Conservation (phyloP, 2,888 invertebrate species). For the Xestia c-nigrum region DNA sequence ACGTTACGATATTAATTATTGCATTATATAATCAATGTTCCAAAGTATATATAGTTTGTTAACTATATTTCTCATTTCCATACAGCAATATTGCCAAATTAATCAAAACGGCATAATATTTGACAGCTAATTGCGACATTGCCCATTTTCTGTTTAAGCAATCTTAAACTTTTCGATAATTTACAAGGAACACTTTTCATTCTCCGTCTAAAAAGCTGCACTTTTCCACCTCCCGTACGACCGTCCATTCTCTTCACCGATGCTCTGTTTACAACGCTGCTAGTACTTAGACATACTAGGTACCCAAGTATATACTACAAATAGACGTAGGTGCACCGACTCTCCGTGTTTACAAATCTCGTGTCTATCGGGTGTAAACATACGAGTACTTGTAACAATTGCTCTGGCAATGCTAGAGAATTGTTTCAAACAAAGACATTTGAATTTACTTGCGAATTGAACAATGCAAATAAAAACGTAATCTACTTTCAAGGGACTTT, state of each 20-base stretch:
- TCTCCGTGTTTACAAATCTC: slow-evolving; percentile 9
- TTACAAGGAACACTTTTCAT: not conserved
- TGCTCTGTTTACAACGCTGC: not conserved
- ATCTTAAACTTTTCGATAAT: not conserved
- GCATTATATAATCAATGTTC: too few relatives aligned
- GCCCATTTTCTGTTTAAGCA: too few relatives aligned
- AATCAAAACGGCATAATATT: too few relatives aligned
- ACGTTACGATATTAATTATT: too few relatives aligned
- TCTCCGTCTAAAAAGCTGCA: not conserved
- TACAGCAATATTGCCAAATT: too few relatives aligned
- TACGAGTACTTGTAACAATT: slow-evolving; percentile 39
- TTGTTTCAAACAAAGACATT: slow-evolving; percentile 9
- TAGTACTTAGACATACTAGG: slow-evolving; percentile 10
- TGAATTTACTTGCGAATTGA: not conserved
- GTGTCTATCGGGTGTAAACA: slow-evolving; percentile 30
- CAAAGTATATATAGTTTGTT: too few relatives aligned
- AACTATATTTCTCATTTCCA: too few relatives aligned
- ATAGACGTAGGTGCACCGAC: not conserved
- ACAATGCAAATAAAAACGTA: not conserved
- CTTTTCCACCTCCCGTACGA: slow-evolving; percentile 8
- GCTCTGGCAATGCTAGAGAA: slow-evolving; percentile 23
- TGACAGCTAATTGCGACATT: too few relatives aligned
- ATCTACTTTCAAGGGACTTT: not conserved
- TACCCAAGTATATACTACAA: not conserved
- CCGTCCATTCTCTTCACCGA: slow-evolving; percentile 13